Base-by-base conservation (phyloP, 2,113 vertebrate genomes). In the Gobiocypris rarus region DNA sequence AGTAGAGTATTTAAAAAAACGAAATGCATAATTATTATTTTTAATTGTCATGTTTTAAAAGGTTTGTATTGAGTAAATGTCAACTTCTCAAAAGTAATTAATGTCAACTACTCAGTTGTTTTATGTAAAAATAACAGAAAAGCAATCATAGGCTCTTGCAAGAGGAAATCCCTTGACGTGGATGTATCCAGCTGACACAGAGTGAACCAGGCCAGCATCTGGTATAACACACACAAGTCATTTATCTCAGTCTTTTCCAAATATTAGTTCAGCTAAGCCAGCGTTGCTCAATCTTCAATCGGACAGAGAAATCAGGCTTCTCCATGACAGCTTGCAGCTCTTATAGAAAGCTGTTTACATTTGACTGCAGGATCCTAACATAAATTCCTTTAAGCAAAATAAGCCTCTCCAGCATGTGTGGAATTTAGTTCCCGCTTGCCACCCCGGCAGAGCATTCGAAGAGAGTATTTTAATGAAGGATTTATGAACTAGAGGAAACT, bases 231-330 rank as follows among this genome's bases (percentile, higher is more conserved):
- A 91, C 86, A 85, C 58, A 86, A 89, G 91, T 89, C 81, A 92
- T 94, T 92, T 93, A 90, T 92, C 91, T 88, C 83, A 48, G 83
- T 83, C 84, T 78, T 81, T 69, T 71, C 71, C 91, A 93, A 92
- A 94, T 94, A 94, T 94, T 93, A 92, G 92, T 89, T 92, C 90
- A 91, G 88, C 87, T 91, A 89, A 93, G 85, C 86, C 88, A 74
- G 83, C 86, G 84, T 88, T 91, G 79, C 87, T 88, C 61, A 78
- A 48, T 34, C 86, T 87, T 84, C 89, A 93, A 94, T 93, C 92
- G 89, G 88, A 87, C 43, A 74, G 83, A 54, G 63, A 61, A 31
- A 90, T 93, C 89, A 89, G 69, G 52, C 81, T 83, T 45, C 82
- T 87, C 87, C 85, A 34, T 92, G 91, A 92, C 92, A 92, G 89